Evolutionary conservation across 2,888 invertebrate genomes (phyloP).

Genomic region (Meganola albula): DNA sequence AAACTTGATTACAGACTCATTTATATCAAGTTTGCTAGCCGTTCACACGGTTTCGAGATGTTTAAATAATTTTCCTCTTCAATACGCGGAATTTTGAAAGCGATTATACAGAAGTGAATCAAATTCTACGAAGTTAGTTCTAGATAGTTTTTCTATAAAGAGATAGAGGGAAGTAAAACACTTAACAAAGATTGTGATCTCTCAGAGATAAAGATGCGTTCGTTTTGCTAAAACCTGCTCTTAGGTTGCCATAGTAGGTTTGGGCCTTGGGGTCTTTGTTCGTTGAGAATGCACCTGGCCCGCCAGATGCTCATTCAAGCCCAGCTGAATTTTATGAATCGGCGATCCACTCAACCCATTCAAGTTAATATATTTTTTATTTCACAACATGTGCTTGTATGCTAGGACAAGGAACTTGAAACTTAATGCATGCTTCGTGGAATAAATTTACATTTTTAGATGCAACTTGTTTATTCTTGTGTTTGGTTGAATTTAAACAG

Average conservation of each 20-base stretch:
- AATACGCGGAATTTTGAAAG: too few species aligned
- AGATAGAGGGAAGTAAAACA: too few species aligned
- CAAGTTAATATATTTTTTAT: slow-evolving; percentile 45
- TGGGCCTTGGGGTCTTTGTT: slow-evolving; percentile 46
- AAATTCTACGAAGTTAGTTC: too few species aligned
- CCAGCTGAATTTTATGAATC: slow-evolving; percentile 67
- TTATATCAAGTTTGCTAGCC: slow-evolving; percentile 20
- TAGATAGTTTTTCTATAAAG: too few species aligned
- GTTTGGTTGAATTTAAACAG: too few species aligned
- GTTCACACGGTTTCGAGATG: slow-evolving; percentile 10
- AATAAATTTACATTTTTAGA: neutral
- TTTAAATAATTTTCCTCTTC: slow-evolving; percentile 14
- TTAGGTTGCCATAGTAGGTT: too few species aligned
- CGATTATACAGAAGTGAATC: too few species aligned
- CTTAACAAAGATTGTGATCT: too few species aligned
- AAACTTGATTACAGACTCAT: slow-evolving; percentile 24
- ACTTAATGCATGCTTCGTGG: slow-evolving; percentile 9
- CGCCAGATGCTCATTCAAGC: slow-evolving; percentile 63
- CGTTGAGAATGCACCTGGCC: slow-evolving; percentile 59
- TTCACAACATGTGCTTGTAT: slow-evolving; percentile 33
- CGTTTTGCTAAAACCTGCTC: too few species aligned
- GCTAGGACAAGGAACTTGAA: slow-evolving; percentile 15
- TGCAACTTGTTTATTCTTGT: neutral
- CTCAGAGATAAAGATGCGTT: too few species aligned
- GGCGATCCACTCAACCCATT: slow-evolving; percentile 50